Percentiles rank a stretch among this genome's conserved stretches.
Evolutionary conservation across 2,888 invertebrate genomes (phyloP).

Genomic region (Monochamus alternatus): DNA sequence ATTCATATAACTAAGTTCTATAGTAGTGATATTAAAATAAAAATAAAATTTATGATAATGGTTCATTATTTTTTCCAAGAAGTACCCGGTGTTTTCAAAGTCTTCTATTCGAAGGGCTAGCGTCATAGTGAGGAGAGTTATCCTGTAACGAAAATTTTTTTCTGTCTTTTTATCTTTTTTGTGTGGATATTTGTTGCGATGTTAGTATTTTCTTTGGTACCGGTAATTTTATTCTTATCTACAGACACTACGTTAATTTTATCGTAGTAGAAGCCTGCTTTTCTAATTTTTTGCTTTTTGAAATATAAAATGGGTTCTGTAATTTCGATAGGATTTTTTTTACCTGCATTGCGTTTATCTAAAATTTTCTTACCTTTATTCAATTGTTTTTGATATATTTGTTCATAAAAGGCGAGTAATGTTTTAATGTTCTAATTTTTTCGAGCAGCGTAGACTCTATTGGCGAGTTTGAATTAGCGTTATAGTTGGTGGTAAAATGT

Average conservation of each 20-base stretch:
- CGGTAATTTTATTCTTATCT: not conserved
- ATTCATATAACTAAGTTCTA: slow-evolving; percentile 22
- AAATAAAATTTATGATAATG: too few relatives aligned
- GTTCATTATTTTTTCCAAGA: too few relatives aligned
- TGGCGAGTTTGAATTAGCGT: too few relatives aligned
- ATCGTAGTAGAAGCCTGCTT: too few relatives aligned
- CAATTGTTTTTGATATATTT: too few relatives aligned
- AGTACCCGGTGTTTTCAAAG: too few relatives aligned
- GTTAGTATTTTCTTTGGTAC: not conserved
- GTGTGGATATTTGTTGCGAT: not conserved
- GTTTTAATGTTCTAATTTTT: slow-evolving; percentile 38
- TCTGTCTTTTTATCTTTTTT: slow-evolving; percentile 15
- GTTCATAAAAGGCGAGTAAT: not conserved
- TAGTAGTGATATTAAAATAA: too few relatives aligned
- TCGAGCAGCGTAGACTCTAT: slow-evolving; percentile 35
- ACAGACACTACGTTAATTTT: not conserved
- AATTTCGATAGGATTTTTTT: not conserved
- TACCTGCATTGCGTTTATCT: slow-evolving; percentile 9
- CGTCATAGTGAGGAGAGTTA: not conserved
- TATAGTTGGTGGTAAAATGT: slow-evolving; percentile 16
- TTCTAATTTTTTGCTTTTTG: slow-evolving; percentile 1
- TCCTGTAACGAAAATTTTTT: slow-evolving; percentile 49
- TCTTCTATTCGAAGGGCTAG: slow-evolving; percentile 2
- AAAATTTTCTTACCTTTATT: slow-evolving; percentile 37
- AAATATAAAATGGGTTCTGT: not conserved